These are phyloP conservation scores for Nycticryphes semicollaris DNA, from an alignment of 2,113 vertebrate genomes.

Conservation along the genomic window DNA sequence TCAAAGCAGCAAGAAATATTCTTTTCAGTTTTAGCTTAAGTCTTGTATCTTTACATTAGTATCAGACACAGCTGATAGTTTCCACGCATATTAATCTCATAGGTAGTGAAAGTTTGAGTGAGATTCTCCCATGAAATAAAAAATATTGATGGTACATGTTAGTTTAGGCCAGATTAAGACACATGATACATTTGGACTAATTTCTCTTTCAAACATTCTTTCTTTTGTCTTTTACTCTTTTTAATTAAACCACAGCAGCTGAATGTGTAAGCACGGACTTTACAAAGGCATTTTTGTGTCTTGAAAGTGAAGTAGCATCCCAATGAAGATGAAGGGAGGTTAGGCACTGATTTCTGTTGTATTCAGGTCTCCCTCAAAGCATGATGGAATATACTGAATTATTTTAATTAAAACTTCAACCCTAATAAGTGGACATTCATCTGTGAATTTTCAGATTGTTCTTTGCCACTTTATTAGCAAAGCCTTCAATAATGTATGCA, in stretches of 20 bases:
- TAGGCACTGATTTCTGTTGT: not conserved
- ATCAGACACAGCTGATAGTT: not conserved
- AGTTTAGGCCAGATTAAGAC: not conserved
- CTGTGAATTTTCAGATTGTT: not conserved
- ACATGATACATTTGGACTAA: not conserved
- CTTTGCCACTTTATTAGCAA: not conserved
- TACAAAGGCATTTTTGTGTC: not conserved
- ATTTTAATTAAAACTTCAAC: not conserved
- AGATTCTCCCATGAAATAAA: not conserved
- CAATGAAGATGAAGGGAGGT: not conserved
- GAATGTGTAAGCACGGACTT: not conserved
- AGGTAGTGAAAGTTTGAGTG: not conserved
- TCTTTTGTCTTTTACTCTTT: not conserved
- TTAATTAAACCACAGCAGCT: not conserved
- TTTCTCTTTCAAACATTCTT: not conserved
- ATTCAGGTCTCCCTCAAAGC: not conserved
- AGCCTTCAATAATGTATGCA: not conserved
- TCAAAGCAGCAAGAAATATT: not conserved
- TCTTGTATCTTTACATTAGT: not conserved
- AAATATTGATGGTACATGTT: not conserved
- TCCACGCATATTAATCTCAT: not conserved
- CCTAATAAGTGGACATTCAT: not conserved
- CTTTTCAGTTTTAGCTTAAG: not conserved
- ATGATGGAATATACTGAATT: not conserved
- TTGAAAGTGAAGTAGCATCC: not conserved